These are phyloP conservation scores for Lasioglossum malachurum DNA, from an alignment of 2,888 invertebrate species.

Conservation along the genomic window DNA sequence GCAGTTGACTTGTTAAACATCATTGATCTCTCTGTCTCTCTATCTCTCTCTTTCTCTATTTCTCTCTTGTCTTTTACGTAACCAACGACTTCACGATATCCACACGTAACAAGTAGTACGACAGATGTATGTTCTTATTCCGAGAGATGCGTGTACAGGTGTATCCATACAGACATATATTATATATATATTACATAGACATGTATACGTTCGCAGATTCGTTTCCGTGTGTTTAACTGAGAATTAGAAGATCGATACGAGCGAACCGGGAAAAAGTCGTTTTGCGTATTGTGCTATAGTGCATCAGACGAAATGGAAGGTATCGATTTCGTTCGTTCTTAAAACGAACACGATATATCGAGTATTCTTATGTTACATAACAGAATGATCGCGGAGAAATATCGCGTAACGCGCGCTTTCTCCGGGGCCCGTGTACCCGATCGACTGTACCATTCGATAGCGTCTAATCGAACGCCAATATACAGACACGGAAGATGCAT, in stretches of 20 bases:
- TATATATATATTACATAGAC: background rate
- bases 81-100: background rate
- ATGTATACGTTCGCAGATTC: background rate
- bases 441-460: conserved; percentile 1
- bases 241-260: background rate
- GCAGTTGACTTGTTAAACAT: conserved; percentile 4
- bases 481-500: background rate
- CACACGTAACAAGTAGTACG: conserved; percentile 9
- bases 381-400: background rate
- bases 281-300: background rate
- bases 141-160: background rate
- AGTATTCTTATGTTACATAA: conserved; percentile 11
- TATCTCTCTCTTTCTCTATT: background rate
- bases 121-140: background rate
- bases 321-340: conserved; percentile 5
- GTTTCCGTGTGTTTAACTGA: background rate
- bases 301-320: background rate
- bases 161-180: background rate
- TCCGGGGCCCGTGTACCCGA: background rate
- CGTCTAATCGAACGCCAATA: background rate
- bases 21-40: conserved; percentile 1
- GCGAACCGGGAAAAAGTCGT: background rate
- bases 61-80: background rate
- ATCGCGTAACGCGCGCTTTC: background rate
- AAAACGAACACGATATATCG: conserved; percentile 3